A percentile compares a stretch with the other conserved stretches of the same genome.
These are phyloP conservation scores for Lamellibrachia satsuma DNA, from an alignment of 2,888 invertebrate species.

Conservation along the genomic window DNA sequence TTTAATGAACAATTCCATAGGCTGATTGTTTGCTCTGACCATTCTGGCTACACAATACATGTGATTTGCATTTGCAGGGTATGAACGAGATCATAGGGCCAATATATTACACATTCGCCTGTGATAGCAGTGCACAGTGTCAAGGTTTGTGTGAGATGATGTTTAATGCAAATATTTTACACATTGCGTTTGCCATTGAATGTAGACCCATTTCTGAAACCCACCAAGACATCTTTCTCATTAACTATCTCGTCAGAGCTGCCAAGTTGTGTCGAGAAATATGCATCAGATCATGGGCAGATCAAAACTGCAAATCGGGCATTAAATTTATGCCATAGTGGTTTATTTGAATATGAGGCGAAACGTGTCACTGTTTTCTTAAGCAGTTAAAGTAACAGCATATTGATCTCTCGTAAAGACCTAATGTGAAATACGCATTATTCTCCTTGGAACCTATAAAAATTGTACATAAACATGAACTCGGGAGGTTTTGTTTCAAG, in stretches of 20 bases:
- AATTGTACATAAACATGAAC: too few species aligned
- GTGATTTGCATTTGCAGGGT: slow-evolving; percentile 79
- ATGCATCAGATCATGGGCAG: too few species aligned
- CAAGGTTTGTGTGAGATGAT: neutral
- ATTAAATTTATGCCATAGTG: too few species aligned
- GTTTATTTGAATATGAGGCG: too few species aligned
- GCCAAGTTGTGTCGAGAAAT: too few species aligned
- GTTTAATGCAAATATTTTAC: neutral
- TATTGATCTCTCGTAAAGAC: too few species aligned
- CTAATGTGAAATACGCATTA: too few species aligned
- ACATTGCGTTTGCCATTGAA: neutral
- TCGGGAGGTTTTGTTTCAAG: too few species aligned
- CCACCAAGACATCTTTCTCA: neutral
- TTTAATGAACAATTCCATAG: neutral
- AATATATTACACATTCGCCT: slow-evolving; percentile 96
- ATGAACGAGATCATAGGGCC: slow-evolving; percentile 99
- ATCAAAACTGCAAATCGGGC: too few species aligned
- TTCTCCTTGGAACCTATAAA: too few species aligned
- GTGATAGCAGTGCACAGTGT: slow-evolving; percentile 70
- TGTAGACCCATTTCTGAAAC: neutral
- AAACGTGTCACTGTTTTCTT: too few species aligned
- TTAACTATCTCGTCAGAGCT: neutral
- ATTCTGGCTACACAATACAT: neutral
- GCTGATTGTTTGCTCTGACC: neutral
- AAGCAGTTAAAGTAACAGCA: too few species aligned